These are phyloP conservation scores for Oryzias celebensis DNA, from an alignment of 2,113 vertebrate genomes.

Conservation along the genomic window DNA sequence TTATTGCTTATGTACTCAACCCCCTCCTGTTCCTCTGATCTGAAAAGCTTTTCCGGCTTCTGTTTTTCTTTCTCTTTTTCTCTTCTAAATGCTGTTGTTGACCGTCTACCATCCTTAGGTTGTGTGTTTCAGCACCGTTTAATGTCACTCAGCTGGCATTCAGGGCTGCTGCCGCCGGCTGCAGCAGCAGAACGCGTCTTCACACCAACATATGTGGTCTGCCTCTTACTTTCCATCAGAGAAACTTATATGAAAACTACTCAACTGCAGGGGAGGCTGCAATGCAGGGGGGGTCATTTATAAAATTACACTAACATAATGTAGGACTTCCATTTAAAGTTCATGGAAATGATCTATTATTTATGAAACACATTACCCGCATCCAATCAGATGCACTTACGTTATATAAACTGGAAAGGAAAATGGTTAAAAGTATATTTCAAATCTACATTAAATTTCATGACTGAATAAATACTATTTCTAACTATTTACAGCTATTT, in stretches of 20 bases:
- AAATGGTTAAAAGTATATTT: too few species aligned
- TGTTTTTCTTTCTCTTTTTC: constrained; percentile 42
- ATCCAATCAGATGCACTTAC: too few species aligned
- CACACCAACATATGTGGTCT: constrained; percentile 8
- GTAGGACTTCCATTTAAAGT: constrained; percentile 4
- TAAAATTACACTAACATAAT: constrained; percentile 5
- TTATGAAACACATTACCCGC: neutral
- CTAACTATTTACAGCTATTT: too few species aligned
- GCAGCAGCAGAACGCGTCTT: constrained; percentile 11
- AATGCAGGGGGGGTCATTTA: constrained; percentile 8
- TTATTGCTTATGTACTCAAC: constrained; percentile 31
- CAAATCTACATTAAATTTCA: too few species aligned
- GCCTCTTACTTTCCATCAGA: too few species aligned
- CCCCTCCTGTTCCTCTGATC: constrained; percentile 42
- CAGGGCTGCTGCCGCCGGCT: constrained; percentile 5
- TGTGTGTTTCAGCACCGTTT: constrained; percentile 37
- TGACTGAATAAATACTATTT: too few species aligned
- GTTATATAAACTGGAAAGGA: too few species aligned
- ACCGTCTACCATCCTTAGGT: constrained; percentile 31
- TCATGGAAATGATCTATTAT: constrained; percentile 19
- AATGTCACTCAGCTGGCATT: constrained; percentile 60
- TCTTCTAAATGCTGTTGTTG: constrained; percentile 42
- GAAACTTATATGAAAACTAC: too few species aligned
- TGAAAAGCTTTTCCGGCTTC: constrained; percentile 39
- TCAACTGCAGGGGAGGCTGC: too few species aligned